Evolutionary conservation across 2,888 invertebrate genomes (phyloP), one percentile per base, ranked within the genome.

Genomic region (Tetragnatha montana): DNA sequence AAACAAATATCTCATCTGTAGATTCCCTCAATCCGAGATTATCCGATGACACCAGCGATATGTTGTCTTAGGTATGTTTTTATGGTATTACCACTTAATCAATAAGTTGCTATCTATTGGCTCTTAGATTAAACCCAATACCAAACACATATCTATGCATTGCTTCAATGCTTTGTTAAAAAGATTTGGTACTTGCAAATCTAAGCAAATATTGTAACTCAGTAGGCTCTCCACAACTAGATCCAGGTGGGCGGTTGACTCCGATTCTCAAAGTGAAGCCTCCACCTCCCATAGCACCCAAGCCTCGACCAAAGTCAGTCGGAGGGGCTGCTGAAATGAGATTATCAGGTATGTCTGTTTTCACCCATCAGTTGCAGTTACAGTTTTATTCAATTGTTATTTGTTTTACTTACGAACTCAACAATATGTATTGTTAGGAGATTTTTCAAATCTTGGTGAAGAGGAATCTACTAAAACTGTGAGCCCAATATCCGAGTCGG

Each of bases 291-390:
- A 91, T 91, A n/a, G 89, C 91, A 60, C 88, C 91, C 8, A 91
- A 91, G 21, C 92, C 91, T 49, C 76, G 92, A 50, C 92, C 92
- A 0, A 92, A 92, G 82, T 92, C 92, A 49, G 91, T 92, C 78
- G 91, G 91, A 22, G 91, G 92, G 17, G 78, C 91, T 47, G 69
- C 85, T 49, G 91, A 91, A 83, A 80, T 88, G 81, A 85, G 89
- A 83, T 83, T 91, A 81, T 89, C 91, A 74, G 91, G 91, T 91
- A 85, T 73, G 21, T 73, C 4, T 8, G n/a, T 73, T 73, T 73
- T 12, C 19, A 73, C 8, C 19, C 19, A 73, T 73, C 21, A 22
- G 21, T n/a, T 71, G 73, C 19, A 19, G n/a, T 8, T 8, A n/a
- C 12, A 6, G 0, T 19, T 22, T 73, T 73, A 19, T 73, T 19